Evolutionary conservation across 2,888 invertebrate species (phyloP).

Genomic region (Apodemia duryi): DNA sequence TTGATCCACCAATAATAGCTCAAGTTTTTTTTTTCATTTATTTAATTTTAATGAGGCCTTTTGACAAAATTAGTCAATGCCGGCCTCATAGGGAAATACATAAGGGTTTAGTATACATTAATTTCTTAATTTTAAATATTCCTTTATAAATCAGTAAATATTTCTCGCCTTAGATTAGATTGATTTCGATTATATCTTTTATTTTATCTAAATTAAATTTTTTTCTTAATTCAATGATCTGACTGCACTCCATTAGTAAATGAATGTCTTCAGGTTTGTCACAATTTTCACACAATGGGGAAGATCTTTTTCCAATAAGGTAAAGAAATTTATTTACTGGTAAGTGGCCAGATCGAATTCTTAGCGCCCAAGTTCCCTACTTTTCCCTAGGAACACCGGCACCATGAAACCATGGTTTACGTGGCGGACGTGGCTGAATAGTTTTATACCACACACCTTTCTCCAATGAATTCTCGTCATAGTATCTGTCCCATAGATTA

Average conservation of each 20-base stretch:
- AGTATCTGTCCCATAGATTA: neutral
- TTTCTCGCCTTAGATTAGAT: neutral
- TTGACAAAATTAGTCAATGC: neutral
- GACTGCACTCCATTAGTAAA: neutral
- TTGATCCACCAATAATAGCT: too few relatives aligned
- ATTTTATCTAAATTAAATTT: neutral
- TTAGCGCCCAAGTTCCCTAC: neutral
- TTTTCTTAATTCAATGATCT: constrained; percentile 1
- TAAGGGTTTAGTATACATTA: too few relatives aligned
- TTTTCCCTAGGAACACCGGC: neutral
- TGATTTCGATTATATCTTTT: neutral
- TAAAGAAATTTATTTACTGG: neutral
- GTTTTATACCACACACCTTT: constrained; percentile 2
- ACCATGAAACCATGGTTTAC: neutral
- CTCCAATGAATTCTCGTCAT: neutral
- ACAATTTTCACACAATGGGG: neutral
- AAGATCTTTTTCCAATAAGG: neutral
- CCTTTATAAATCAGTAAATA: neutral
- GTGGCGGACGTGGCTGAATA: neutral
- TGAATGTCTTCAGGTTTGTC: neutral
- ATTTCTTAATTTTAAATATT: too few relatives aligned
- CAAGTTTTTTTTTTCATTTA: too few relatives aligned
- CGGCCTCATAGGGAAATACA: too few relatives aligned
- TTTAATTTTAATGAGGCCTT: neutral
- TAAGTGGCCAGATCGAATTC: neutral